Percentiles rank a stretch among this genome's conserved stretches.
Conservation (phyloP, 2,113 vertebrate genomes). For the Phylloscopus whistleri region DNA sequence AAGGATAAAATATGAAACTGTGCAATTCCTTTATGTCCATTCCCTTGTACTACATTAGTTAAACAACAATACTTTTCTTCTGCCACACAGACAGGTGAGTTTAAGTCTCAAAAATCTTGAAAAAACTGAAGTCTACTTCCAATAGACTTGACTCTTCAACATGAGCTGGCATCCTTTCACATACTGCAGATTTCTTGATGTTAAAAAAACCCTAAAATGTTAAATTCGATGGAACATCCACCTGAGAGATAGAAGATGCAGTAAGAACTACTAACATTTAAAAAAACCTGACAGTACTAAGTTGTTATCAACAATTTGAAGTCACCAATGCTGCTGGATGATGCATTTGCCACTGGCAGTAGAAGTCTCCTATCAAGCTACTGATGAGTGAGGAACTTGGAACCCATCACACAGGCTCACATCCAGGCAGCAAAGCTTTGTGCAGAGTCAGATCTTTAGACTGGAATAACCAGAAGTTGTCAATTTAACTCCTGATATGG, state of each 20-base stretch:
- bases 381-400: background rate
- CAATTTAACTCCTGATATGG: background rate
- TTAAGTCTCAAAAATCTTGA: background rate
- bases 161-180: background rate
- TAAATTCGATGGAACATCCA: background rate
- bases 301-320: background rate
- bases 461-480: background rate
- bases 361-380: background rate
- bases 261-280: background rate
- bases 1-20: background rate
- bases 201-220: background rate
- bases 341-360: background rate
- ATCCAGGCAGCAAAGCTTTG: background rate
- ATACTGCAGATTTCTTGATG: background rate
- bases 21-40: background rate
- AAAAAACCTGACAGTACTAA: background rate
- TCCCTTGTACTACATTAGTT: background rate
- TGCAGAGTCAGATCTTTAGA: background rate
- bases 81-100: background rate
- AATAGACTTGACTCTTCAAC: background rate
- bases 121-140: background rate
- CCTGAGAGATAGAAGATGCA: background rate
- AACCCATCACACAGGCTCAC: background rate
- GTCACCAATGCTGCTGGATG: background rate
- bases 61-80: background rate